Base-by-base conservation (phyloP, 2,888 invertebrate species). In the Spisula solida region DNA sequence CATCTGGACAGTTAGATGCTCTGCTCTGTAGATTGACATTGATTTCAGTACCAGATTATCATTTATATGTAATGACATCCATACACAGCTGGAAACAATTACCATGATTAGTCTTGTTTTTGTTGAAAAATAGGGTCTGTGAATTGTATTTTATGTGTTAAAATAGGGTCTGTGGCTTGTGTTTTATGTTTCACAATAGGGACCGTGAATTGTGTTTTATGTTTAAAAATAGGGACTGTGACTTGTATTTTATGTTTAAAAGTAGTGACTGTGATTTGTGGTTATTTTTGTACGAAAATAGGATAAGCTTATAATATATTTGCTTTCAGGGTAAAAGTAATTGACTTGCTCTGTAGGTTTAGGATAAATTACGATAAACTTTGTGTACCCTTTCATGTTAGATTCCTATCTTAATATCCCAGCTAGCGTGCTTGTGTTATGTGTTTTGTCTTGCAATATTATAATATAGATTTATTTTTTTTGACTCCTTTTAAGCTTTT, bases 361-460 rank as follows among this genome's bases (percentile, higher is more conserved):
- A 25, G 60, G n/a, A 8, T 20, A 41, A 41, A 41, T 41, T 20
- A 20, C 18, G n/a, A 56, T 6, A 56, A 14, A 56, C n/a, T 56
- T n/a, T 56, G 18, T 5, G 20, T 56, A 25, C 60, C n/a, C n/a
- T 25, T 66, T 66, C n/a, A n/a, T 56, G n/a, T 20, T 18, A n/a
- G 0, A 18, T 0, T 12, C 10, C 25, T 66, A 10, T 66, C 25
- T 4, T 8, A 66, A 6, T 20, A 0, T 66, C 25, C 60, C 60
- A 41, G 41, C 41, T 25, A 66, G 60, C 25, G 60, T 66, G 51
- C 14, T 25, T n/a, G 60, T 66, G 60, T 66, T 66, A 25, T 66
- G 25, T 66, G 60, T 66, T 66, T 66, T 66, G 60, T 66, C 60
- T 66, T 66, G 60, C 60, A 66, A 25, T 66, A 66, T 66, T 8